Evolutionary conservation across 1,140 invertebrate genomes (phyloP).

Genomic region (Drosophila suzukii): DNA sequence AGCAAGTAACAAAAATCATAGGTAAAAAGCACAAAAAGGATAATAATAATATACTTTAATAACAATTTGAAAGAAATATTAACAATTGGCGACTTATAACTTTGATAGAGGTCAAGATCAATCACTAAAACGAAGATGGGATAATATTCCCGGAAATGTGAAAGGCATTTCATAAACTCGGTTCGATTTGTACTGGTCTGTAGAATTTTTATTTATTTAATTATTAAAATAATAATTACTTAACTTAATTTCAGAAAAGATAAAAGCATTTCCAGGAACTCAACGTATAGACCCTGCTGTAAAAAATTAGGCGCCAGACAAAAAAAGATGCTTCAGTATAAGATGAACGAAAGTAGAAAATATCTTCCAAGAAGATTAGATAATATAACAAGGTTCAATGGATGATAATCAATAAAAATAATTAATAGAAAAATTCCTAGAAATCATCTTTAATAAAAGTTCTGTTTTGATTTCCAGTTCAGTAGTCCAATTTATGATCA

Average conservation of each 20-base stretch:
- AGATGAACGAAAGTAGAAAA: slow-evolving; percentile 14
- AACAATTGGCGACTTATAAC: slow-evolving; percentile 15
- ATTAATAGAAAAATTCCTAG: neutral
- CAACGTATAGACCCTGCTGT: neutral
- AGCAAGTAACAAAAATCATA: neutral
- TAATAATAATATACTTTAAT: neutral
- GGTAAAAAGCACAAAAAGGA: neutral
- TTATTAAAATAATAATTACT: neutral
- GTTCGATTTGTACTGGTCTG: neutral
- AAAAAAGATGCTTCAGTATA: neutral
- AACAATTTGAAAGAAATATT: neutral
- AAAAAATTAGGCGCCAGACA: neutral
- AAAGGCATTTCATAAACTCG: neutral
- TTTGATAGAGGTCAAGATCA: slow-evolving; percentile 22
- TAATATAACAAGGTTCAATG: neutral
- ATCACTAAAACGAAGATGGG: slow-evolving; percentile 9
- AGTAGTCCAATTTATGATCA: neutral
- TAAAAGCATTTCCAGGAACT: slow-evolving; percentile 3
- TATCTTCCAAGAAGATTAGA: neutral
- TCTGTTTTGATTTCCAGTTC: neutral
- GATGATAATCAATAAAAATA: neutral
- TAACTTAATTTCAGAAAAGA: neutral
- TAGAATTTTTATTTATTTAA: too few relatives aligned
- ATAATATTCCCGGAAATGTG: slow-evolving; percentile 23
- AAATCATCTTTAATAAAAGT: neutral